phyloP scores from a whole-genome alignment of 2,888 invertebrate species.

The Acronicta alni region DNA sequence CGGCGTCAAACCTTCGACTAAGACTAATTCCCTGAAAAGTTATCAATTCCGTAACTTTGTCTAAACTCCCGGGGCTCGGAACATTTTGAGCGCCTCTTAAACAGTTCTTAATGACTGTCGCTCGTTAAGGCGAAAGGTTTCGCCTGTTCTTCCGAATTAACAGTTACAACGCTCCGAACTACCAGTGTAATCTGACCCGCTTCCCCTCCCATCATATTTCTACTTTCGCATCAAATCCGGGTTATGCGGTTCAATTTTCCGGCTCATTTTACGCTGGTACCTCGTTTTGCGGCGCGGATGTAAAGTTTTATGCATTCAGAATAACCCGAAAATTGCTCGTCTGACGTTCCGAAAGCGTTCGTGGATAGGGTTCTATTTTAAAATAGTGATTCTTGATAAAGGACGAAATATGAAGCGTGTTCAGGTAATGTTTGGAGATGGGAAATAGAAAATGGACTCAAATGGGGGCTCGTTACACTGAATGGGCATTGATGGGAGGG shows the following conservation, averaged over 20 bases:
- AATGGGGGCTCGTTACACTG: conserved; percentile 38
- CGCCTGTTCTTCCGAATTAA: conserved; percentile 83
- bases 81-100: conserved; percentile 71
- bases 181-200: conserved; percentile 62
- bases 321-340: conserved; percentile 83
- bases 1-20: conserved; percentile 28
- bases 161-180: conserved; percentile 71
- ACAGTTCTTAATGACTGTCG: conserved; percentile 79
- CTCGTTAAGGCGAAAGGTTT: conserved; percentile 85
- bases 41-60: conserved; percentile 68
- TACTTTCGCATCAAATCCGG: conserved; percentile 14
- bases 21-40: conserved; percentile 49
- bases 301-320: conserved; percentile 84
- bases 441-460: conserved; percentile 36
- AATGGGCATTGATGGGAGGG: conserved; percentile 24
- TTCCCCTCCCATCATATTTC: conserved; percentile 33
- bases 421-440: conserved; percentile 48
- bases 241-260: conserved; percentile 29
- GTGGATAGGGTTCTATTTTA: conserved; percentile 65
- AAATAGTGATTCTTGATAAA: conserved; percentile 58
- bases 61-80: conserved; percentile 60
- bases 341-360: conserved; percentile 75
- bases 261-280: conserved; percentile 63
- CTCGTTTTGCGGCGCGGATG: conserved; percentile 70
- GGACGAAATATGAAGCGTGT: conserved; percentile 52